Base-by-base conservation (phyloP, 2,888 invertebrate species). In the Abrostola tripartita region DNA sequence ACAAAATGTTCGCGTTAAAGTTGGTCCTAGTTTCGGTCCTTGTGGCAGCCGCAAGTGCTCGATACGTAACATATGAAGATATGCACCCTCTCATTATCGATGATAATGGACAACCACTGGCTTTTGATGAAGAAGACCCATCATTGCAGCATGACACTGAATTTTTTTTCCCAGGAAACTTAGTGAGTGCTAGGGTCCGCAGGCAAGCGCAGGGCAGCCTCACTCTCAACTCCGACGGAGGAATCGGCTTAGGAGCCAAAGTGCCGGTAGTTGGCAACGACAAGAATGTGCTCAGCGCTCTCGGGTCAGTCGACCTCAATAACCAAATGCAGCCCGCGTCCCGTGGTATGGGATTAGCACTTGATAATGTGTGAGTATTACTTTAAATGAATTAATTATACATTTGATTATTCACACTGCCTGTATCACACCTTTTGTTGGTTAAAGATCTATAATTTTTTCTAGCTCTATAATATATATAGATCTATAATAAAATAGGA, bases 201-300 rank as follows among this genome's bases (percentile, higher is more conserved):
- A 59, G 74, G 35, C 61, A 68, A 50, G 63, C 59, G 10, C 65
- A 77, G 8, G 24, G 37, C 14, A 75, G 74, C 11, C 42, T 64
- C 1, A 54, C 61, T 7, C 52, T 77, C 0, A 53, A 77, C 5
- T 61, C 78, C 6, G 69, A 74, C 5, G 78, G 65, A 0, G 61
- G 52, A 8, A 1, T 65, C 7, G 71, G 55, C 24, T 14, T 65
- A n/a, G 6, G 40, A 8, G 70, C 42, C 5, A 52, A 42, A 49
- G 10, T 77, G 5, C 74, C 78, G 10, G 14, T 77, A 24, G 36
- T 24, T 49, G 0, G 8, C 4, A 35, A 42, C 0, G 65, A 69
- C 8, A 74, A 53, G 9, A 74, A 74, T 36, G 35, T 10, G 36
- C 51, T 78, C 35, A 76, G 53, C 10, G 71, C 62, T 6, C 7